Conservation (phyloP, 2,113 vertebrate genomes). For the Parus major region DNA sequence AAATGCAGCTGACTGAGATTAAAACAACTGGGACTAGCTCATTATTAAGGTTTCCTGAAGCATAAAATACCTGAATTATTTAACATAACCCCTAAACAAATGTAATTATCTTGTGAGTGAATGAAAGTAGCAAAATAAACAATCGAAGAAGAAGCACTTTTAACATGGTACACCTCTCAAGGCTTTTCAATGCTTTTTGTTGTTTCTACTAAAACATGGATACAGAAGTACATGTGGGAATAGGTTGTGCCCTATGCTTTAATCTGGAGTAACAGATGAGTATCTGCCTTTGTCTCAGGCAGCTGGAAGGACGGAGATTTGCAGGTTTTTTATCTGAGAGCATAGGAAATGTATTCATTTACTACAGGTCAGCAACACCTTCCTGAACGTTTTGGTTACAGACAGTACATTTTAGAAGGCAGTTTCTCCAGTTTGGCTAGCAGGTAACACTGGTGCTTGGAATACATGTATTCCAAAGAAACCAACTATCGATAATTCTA, state of each 20-base stretch:
- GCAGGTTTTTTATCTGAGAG: background rate
- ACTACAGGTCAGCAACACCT: background rate
- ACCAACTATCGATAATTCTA: fast-evolving
- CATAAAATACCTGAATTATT: background rate
- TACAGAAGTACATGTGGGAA: background rate
- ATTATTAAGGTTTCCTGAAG: background rate
- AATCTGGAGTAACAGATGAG: background rate
- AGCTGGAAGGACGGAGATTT: background rate
- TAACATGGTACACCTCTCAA: background rate
- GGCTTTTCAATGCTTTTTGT: background rate
- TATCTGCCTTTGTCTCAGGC: background rate
- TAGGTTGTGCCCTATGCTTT: background rate
- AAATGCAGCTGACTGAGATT: background rate
- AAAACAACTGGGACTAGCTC: background rate
- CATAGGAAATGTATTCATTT: background rate
- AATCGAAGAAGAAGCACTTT: background rate
- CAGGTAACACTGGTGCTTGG: background rate
- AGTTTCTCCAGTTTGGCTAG: background rate
- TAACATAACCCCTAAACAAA: background rate
- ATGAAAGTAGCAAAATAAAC: background rate
- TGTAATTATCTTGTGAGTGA: background rate
- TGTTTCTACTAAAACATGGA: background rate
- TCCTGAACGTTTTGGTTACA: background rate
- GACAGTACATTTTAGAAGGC: background rate
- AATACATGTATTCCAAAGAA: background rate